A percentile compares a stretch with the other conserved stretches of the same genome.
Evolutionary conservation across 2,888 invertebrate species (phyloP).

Genomic region (Nowickia ferox): DNA sequence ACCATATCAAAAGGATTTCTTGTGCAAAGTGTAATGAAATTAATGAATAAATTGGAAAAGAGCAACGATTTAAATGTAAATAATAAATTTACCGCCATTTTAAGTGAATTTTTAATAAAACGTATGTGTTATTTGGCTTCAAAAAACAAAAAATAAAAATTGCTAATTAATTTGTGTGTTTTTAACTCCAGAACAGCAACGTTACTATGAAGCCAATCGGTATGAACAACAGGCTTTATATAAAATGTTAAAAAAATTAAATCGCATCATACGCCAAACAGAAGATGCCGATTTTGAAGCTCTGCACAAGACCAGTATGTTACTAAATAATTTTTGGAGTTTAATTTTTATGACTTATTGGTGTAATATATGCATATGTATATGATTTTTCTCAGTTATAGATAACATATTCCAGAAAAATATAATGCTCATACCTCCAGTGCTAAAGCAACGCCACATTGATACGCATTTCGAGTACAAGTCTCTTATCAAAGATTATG

Average conservation of each 20-base stretch:
- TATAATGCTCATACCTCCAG: conserved; percentile 74
- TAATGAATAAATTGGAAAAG: conserved; percentile 75
- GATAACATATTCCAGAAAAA: conserved; percentile 77
- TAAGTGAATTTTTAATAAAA: conserved; percentile 79
- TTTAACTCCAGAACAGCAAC: conserved; percentile 77
- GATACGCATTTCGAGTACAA: conserved; percentile 77
- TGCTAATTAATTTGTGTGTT: background rate
- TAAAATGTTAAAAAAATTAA: conserved; percentile 75
- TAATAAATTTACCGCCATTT: conserved; percentile 76
- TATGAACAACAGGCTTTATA: conserved; percentile 78
- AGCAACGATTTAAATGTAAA: conserved; percentile 75
- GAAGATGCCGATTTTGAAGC: conserved; percentile 56
- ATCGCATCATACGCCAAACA: conserved; percentile 60
- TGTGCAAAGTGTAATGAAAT: conserved; percentile 73
- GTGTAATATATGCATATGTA: background rate
- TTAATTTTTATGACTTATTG: background rate
- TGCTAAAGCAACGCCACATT: conserved; percentile 75
- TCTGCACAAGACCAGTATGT: conserved; percentile 63
- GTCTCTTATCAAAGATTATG: conserved; percentile 75
- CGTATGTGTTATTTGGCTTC: conserved; percentile 74
- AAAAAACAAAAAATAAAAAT: background rate
- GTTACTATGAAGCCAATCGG: conserved; percentile 77
- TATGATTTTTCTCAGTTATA: conserved; percentile 73
- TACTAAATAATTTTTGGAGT: background rate
- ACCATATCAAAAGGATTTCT: conserved; percentile 70